These are phyloP conservation scores for Eristalis tenax DNA, from an alignment of 2,888 invertebrate species.

Conservation along the genomic window DNA sequence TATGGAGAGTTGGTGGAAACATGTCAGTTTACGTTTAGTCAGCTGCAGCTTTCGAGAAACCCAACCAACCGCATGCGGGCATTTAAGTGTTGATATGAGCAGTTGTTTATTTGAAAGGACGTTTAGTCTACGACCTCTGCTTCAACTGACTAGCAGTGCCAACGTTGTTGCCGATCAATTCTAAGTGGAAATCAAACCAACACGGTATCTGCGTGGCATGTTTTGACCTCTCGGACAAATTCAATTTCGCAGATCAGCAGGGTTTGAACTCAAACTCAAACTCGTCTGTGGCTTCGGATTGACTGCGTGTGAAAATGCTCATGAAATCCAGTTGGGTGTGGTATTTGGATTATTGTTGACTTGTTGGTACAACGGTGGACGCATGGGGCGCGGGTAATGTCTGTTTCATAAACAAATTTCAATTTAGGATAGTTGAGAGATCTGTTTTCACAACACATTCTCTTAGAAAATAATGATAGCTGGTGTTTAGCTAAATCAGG, in stretches of 20 bases:
- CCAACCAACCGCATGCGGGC: background rate
- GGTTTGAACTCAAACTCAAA: background rate
- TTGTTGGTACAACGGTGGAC: no score
- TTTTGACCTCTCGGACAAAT: background rate
- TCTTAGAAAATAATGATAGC: no score
- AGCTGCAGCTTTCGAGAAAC: background rate
- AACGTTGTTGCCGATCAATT: background rate
- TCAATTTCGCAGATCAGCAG: background rate
- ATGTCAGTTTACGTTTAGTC: background rate
- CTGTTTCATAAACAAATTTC: background rate
- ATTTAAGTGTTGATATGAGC: background rate
- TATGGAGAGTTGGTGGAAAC: background rate
- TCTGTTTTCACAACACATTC: background rate
- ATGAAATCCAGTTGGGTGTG: background rate
- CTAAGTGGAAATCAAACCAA: background rate
- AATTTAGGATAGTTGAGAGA: no score
- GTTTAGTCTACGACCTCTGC: background rate
- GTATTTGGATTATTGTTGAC: background rate
- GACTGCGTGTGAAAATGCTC: background rate
- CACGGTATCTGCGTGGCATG: background rate
- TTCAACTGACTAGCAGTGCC: background rate
- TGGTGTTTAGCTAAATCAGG: no score
- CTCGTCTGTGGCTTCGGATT: background rate
- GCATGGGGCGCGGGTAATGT: background rate
- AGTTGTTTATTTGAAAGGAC: background rate